A percentile compares a stretch with the other conserved stretches of the same genome.
Evolutionary conservation across 2,797 vertebrate species (phyloP).

Genomic region (Epinephelus coioides): DNA sequence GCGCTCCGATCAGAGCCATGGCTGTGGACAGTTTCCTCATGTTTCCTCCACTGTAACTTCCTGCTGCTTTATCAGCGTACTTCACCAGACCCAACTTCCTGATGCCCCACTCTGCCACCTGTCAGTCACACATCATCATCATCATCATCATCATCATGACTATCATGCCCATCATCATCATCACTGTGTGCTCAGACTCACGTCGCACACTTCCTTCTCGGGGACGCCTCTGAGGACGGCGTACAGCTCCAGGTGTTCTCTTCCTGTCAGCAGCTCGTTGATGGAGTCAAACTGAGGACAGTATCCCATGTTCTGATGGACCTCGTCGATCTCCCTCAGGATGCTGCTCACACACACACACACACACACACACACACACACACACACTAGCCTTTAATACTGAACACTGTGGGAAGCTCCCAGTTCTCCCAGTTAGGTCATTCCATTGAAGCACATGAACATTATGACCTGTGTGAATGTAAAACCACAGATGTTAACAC

Average conservation of each 20-base stretch:
- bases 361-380: constrained; percentile 6
- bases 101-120: constrained; percentile 92
- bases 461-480: no score
- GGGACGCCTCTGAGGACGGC: constrained; percentile 95
- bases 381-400: no score
- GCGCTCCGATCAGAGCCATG: constrained; percentile 94
- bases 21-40: constrained; percentile 96
- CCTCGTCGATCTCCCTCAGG: constrained; percentile 92
- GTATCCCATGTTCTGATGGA: constrained; percentile 97
- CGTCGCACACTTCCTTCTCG: constrained; percentile 94
- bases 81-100: constrained; percentile 89
- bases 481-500: no score
- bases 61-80: constrained; percentile 92
- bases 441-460: no score
- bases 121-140: constrained; percentile 42
- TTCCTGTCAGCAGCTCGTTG: constrained; percentile 94
- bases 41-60: constrained; percentile 97
- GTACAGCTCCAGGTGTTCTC: constrained; percentile 97
- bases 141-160: neutral
- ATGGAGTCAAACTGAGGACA: constrained; percentile 98
- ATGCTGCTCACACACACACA: constrained; percentile 82
- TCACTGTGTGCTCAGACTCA: constrained; percentile 69
- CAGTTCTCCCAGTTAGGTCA: no score
- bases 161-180: neutral
- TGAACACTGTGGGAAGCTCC: no score